A percentile compares a stretch with the other conserved stretches of the same genome.
These are phyloP conservation scores for Atherinosoma microstoma DNA, from an alignment of 2,797 vertebrate genomes.

Conservation along the genomic window DNA sequence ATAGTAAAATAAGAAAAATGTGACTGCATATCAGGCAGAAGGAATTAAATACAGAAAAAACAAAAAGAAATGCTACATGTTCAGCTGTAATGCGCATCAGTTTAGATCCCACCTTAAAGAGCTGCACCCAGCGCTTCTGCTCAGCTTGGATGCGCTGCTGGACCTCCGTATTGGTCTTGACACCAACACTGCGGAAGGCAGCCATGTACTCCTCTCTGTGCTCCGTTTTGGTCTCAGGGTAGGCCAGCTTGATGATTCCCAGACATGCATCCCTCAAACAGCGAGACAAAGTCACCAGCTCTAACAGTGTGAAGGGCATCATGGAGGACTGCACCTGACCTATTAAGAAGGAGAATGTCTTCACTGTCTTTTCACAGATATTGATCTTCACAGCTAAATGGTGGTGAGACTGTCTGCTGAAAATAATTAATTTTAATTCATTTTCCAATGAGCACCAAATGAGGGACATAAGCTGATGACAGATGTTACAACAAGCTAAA, in stretches of 20 bases:
- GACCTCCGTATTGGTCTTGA: constrained; percentile 90
- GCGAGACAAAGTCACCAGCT: constrained; percentile 92
- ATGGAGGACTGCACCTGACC: constrained; percentile 90
- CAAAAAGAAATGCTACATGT: neutral
- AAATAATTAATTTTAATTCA: constrained; percentile 22
- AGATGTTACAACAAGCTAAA: neutral
- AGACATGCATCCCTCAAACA: constrained; percentile 96
- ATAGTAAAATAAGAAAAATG: neutral
- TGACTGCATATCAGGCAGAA: neutral
- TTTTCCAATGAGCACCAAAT: constrained; percentile 2
- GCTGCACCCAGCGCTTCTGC: constrained; percentile 96
- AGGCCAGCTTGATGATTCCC: constrained; percentile 97
- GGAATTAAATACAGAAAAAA: neutral
- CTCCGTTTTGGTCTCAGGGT: constrained; percentile 96
- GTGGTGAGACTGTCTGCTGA: constrained; percentile 13
- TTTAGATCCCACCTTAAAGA: constrained; percentile 90
- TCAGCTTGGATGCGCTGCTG: constrained; percentile 92
- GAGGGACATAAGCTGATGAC: neutral
- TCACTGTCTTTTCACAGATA: constrained; percentile 46
- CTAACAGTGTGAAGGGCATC: constrained; percentile 96
- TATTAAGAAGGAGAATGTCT: constrained; percentile 48
- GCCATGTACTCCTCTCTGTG: constrained; percentile 94
- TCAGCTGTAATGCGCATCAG: neutral
- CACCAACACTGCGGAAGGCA: constrained; percentile 93
- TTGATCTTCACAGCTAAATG: constrained; percentile 54